Evolutionary conservation across 2,113 vertebrate species (phyloP).

Genomic region (Spilogale gracilis): DNA sequence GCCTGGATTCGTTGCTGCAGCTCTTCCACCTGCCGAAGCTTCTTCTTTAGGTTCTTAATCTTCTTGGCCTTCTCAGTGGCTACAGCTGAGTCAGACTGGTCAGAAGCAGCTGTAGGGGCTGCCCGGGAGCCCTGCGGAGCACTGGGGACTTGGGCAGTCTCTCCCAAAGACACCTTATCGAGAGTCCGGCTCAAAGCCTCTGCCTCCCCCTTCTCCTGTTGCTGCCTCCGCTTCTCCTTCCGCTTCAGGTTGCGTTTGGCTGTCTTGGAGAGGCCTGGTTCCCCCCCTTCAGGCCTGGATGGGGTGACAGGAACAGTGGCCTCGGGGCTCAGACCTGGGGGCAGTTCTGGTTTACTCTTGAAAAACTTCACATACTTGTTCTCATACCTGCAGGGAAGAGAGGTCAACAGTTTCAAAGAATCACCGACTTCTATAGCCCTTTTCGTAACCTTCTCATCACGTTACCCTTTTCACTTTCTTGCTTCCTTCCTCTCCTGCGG

Average conservation of each 20-base stretch:
- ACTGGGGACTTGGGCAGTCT: slow-evolving; percentile 51
- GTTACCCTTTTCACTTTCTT: background rate
- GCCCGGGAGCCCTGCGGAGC: slow-evolving; percentile 42
- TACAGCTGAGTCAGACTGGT: slow-evolving; percentile 71
- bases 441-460: background rate
- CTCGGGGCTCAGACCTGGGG: slow-evolving; percentile 92
- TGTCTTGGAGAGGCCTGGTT: slow-evolving; percentile 91
- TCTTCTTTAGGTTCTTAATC: slow-evolving; percentile 95
- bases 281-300: slow-evolving; percentile 78
- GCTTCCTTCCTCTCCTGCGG: background rate
- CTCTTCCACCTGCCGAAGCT: slow-evolving; percentile 95
- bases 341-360: slow-evolving; percentile 96
- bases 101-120: background rate
- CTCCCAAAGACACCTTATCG: slow-evolving; percentile 84
- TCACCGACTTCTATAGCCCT: background rate
- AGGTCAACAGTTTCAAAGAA: slow-evolving; percentile 47
- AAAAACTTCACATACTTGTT: slow-evolving; percentile 99
- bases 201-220: slow-evolving; percentile 88
- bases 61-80: slow-evolving; percentile 91
- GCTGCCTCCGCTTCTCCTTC: slow-evolving; percentile 95
- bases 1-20: slow-evolving; percentile 94
- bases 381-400: slow-evolving; percentile 91
- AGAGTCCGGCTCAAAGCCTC: slow-evolving; percentile 88
- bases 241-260: slow-evolving; percentile 97
- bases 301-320: slow-evolving; percentile 80